Evolutionary conservation across 1,140 invertebrate species (phyloP), one percentile per base, ranked within the genome.

Genomic region (Drosophila pseudoananassae): DNA sequence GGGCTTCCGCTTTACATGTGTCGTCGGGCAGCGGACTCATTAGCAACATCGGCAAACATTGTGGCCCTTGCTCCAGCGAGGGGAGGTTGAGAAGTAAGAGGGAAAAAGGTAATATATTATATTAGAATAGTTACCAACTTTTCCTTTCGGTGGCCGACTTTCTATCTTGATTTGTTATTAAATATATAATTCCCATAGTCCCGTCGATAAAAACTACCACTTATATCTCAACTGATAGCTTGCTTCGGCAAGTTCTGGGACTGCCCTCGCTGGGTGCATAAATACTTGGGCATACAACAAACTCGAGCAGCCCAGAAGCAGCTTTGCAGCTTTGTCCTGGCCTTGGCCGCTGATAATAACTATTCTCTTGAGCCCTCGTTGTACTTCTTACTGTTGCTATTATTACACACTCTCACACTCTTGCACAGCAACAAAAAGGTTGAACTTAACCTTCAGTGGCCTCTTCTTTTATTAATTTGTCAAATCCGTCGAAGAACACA

Each of bases 1-100:
- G 49, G 40, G 73, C 77, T 85, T 85, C 82, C 81, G 68, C 68
- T 47, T 71, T 72, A 72, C 65, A 59, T 70, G 63, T 57, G 60
- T 54, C 49, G 31, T 23, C 51, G 23, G 23, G 12, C 20, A 20
- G 38, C 50, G 31, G 64, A 70, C 66, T 70, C 51, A 70, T 70
- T 70, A 70, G 64, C 27, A 55, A 68, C 40, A 40, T 40, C 10
- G 27, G 47, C 51, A 68, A 55, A 69, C 65, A 69, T 49, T 45
- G 43, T 47, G 25, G 52, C 23, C 65, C 40, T 25, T 56, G 40
- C 40, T 33, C 27, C 4, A 6, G 51, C 66, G 43, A 56, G 64
- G 66, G 17, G 2, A 31, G 64, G 1, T 40, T 7, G 4, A 27
- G 1, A 20, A 56, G 50, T 66, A 17, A 2, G 5, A 3, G 0